Conservation (phyloP, 2,888 invertebrate genomes). For the Melieria crassipennis region DNA sequence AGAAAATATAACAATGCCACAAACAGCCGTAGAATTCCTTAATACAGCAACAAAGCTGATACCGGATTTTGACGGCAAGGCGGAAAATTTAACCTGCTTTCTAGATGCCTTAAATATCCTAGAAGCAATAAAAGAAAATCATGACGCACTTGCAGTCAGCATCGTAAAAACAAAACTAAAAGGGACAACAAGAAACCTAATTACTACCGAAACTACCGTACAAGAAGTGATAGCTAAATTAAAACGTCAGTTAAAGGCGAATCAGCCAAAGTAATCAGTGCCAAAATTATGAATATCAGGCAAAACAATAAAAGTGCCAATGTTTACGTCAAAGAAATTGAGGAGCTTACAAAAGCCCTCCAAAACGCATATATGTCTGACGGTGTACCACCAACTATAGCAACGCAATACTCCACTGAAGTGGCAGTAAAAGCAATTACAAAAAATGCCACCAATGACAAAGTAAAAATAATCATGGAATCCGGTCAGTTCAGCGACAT, state of each 20-base stretch:
- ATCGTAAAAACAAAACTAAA: conserved; percentile 1
- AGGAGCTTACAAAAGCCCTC: not conserved
- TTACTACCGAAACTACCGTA: not conserved
- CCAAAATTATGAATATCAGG: not conserved
- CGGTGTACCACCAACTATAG: conserved; percentile 3
- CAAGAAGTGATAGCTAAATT: not conserved
- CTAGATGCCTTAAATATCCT: too few relatives aligned
- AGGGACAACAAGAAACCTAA: not conserved
- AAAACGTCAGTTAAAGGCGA: not conserved
- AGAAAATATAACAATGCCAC: too few relatives aligned
- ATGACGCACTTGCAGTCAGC: too few relatives aligned
- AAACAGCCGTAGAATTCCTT: too few relatives aligned
- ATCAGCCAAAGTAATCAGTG: not conserved
- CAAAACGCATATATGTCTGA: not conserved
- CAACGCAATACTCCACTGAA: not conserved
- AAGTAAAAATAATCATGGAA: conserved; percentile 7
- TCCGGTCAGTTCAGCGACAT: conserved; percentile 1
- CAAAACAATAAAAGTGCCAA: not conserved
- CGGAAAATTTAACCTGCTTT: too few relatives aligned
- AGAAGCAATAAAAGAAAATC: too few relatives aligned
- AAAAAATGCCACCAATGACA: not conserved
- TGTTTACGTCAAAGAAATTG: not conserved
- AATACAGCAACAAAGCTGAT: too few relatives aligned
- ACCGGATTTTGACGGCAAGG: too few relatives aligned
- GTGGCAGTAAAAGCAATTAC: not conserved